phyloP scores from a whole-genome alignment of 2,888 invertebrate species.

The Eubasilissa splendida region DNA sequence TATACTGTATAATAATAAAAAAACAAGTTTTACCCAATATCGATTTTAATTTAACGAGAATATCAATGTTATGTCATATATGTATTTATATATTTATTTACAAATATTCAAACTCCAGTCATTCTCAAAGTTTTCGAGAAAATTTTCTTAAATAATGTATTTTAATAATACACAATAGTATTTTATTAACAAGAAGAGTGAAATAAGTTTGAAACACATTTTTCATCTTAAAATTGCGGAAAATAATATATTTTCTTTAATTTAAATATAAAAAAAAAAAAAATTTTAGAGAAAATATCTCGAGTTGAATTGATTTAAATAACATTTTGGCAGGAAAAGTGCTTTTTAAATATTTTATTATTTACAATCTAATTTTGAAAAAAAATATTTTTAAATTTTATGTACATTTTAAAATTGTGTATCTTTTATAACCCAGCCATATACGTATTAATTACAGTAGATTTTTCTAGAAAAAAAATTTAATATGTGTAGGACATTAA shows the following conservation, averaged over 20 bases:
- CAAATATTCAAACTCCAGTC: slow-evolving; percentile 28
- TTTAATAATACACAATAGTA: no score
- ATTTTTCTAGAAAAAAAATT: no score
- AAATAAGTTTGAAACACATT: no score
- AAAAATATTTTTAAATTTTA: not conserved
- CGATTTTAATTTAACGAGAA: slow-evolving; percentile 11
- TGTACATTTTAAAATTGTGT: slow-evolving; percentile 1
- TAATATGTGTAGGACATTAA: no score
- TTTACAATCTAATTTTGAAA: not conserved
- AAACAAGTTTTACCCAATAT: slow-evolving; percentile 19
- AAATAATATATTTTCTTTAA: not conserved
- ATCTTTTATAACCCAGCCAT: no score
- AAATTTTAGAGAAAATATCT: no score
- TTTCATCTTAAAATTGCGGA: not conserved
- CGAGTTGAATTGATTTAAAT: slow-evolving; percentile 2
- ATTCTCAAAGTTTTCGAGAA: slow-evolving; percentile 13
- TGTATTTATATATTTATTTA: slow-evolving; percentile 14
- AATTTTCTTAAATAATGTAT: slow-evolving; percentile 5
- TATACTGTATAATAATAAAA: no score
- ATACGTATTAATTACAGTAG: no score
- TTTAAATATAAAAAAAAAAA: not conserved
- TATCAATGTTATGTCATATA: not conserved
- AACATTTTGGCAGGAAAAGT: slow-evolving; percentile 28
- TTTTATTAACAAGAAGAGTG: no score
- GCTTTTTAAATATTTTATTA: slow-evolving; percentile 22